Conservation (phyloP, 2,113 vertebrate genomes). For the Forbesichthys papilliferus region DNA sequence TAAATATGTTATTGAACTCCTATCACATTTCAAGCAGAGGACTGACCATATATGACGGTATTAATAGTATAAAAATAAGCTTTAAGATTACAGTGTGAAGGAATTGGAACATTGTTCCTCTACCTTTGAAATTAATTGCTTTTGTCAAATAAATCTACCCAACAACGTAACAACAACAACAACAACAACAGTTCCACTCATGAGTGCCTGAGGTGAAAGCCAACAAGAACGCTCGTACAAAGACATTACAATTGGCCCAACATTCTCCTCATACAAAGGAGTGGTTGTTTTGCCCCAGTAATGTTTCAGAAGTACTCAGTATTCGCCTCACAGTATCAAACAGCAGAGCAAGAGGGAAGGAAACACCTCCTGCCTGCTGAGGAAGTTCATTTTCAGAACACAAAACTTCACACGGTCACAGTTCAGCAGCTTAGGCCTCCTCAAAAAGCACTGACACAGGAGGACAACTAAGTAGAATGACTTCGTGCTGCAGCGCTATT, state of each 20-base stretch:
- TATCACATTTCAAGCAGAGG: conserved; percentile 23
- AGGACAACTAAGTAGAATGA: background rate
- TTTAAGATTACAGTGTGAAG: conserved; percentile 10
- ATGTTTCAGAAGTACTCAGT: conserved; percentile 69
- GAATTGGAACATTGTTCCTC: conserved; percentile 20
- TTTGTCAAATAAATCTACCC: conserved; percentile 26
- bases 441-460: background rate
- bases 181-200: conserved; percentile 20
- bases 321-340: conserved; percentile 72
- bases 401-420: conserved; percentile 52
- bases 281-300: conserved; percentile 71
- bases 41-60: conserved; percentile 22
- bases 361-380: conserved; percentile 71
- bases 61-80: conserved; percentile 36
- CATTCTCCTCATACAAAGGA: conserved; percentile 60
- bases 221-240: conserved; percentile 47
- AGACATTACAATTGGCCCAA: conserved; percentile 51
- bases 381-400: conserved; percentile 74
- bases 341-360: conserved; percentile 61
- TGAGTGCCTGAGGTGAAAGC: conserved; percentile 27
- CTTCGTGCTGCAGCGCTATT: too few species aligned
- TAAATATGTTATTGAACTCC: conserved; percentile 10
- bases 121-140: conserved; percentile 17
- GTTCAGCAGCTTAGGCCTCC: conserved; percentile 17
- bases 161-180: conserved; percentile 20